These are phyloP conservation scores for Drosophila siamana DNA, from an alignment of 2,888 invertebrate genomes.

Conservation along the genomic window DNA sequence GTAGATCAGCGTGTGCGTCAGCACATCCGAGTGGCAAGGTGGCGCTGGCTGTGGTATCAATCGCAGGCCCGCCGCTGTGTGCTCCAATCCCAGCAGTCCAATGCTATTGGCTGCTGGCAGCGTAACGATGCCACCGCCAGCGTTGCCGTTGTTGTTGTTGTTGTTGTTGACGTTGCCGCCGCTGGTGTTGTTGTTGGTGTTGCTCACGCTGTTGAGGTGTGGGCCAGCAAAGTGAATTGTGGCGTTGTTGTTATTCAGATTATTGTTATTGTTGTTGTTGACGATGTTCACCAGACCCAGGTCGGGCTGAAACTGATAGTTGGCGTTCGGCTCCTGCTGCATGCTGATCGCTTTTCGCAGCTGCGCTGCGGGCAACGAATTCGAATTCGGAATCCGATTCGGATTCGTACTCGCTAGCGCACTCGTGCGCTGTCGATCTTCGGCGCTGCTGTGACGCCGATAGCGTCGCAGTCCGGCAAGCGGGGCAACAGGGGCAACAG, in stretches of 20 bases:
- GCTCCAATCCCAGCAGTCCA: conserved; percentile 67
- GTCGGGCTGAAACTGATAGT: conserved; percentile 85
- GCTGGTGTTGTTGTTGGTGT: conserved; percentile 28
- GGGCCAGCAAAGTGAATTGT: no score
- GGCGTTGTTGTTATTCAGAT: conserved; percentile 21
- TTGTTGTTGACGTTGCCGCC: conserved; percentile 9
- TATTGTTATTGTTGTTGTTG: conserved; percentile 62
- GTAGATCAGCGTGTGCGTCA: conserved; percentile 84
- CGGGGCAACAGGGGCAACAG: not conserved
- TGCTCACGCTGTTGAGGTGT: no score
- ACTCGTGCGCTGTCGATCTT: conserved; percentile 58
- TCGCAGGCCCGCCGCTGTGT: conserved; percentile 65
- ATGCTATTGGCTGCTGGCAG: conserved; percentile 59
- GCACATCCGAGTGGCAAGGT: conserved; percentile 76
- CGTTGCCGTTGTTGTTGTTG: conserved; percentile 29
- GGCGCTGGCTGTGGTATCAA: conserved; percentile 56
- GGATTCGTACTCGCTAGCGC: conserved; percentile 17
- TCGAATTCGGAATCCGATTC: conserved; percentile 23
- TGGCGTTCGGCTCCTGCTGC: conserved; percentile 85
- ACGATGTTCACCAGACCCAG: conserved; percentile 84
- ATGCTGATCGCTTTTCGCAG: conserved; percentile 78
- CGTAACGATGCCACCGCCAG: conserved; percentile 58
- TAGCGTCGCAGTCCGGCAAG: conserved; percentile 38
- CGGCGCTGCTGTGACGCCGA: conserved; percentile 65
- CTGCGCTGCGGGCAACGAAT: conserved; percentile 29